Percentiles rank a stretch among this genome's conserved stretches.
phyloP scores from a whole-genome alignment of 1,140 invertebrate species.

The Drosophila willistoni region DNA sequence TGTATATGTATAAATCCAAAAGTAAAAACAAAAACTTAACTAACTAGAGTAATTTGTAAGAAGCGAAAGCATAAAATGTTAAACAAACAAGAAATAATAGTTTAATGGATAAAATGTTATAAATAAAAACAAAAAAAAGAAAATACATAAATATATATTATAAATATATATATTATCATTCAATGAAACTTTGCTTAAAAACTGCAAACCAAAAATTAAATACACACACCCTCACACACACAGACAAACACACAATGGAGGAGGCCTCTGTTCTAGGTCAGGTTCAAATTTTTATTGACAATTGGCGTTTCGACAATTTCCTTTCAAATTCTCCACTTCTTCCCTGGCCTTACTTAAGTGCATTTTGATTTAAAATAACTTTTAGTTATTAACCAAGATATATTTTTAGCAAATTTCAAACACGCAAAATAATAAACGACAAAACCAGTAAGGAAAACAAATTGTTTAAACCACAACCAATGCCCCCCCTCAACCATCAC shows the following conservation, averaged over 20 bases:
- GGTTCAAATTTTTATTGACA: neutral
- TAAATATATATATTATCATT: conserved; percentile 65
- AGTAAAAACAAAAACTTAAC: conserved; percentile 29
- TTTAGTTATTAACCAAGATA: conserved; percentile 13
- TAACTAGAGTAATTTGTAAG: conserved; percentile 51
- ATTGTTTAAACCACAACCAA: neutral
- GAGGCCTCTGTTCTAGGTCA: conserved; percentile 2
- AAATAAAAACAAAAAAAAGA: conserved; percentile 59
- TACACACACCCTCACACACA: neutral
- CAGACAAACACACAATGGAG: neutral
- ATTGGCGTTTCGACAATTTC: neutral
- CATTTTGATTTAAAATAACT: conserved; percentile 19
- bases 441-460: neutral
- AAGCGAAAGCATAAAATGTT: conserved; percentile 58
- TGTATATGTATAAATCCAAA: conserved; percentile 22
- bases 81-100: conserved; percentile 65
- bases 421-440: neutral
- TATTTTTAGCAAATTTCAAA: conserved; percentile 13
- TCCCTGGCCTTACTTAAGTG: conserved; percentile 26
- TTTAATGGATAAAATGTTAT: conserved; percentile 66
- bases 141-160: conserved; percentile 60
- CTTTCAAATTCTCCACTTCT: neutral
- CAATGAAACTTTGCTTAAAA: conserved; percentile 42
- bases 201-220: conserved; percentile 38
- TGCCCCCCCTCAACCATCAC: neutral